Conservation (phyloP, 2,797 vertebrate genomes). For the Sebastes steindachneri region DNA sequence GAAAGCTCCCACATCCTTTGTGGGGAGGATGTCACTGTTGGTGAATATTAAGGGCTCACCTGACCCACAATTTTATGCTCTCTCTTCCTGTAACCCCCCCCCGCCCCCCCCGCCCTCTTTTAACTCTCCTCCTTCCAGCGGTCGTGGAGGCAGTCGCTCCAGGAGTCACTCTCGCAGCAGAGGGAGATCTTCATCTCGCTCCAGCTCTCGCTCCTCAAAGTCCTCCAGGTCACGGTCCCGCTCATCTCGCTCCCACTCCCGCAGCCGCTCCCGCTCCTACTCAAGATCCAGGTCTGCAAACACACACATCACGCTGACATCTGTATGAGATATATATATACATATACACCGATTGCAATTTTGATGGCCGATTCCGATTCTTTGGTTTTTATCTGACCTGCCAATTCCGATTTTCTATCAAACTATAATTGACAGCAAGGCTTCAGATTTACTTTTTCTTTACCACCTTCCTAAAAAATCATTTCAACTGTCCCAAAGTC, state of each 20-base stretch:
- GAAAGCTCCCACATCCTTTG: neutral
- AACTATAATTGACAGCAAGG: no score
- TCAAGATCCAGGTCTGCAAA: slow-evolving; percentile 90
- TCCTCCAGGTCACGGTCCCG: slow-evolving; percentile 88
- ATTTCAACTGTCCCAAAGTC: no score
- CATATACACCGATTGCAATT: no score
- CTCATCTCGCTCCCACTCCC: slow-evolving; percentile 85
- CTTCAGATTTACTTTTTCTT: no score
- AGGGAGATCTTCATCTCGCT: slow-evolving; percentile 92
- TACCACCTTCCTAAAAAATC: no score
- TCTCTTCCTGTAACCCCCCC: neutral
- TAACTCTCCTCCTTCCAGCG: slow-evolving; percentile 41
- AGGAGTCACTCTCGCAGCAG: slow-evolving; percentile 92
- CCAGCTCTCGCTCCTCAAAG: slow-evolving; percentile 93
- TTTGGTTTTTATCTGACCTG: no score
- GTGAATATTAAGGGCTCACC: neutral
- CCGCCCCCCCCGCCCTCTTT: neutral
- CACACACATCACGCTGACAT: neutral
- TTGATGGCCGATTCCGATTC: no score
- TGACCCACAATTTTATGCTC: neutral
- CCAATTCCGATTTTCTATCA: no score
- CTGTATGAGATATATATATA: neutral
- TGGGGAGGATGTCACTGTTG: neutral
- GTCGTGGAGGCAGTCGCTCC: slow-evolving; percentile 80
- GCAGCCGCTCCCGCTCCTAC: slow-evolving; percentile 90